phyloP scores from a whole-genome alignment of 2,797 vertebrate genomes.

The Sebastiscus albofasciatus region DNA sequence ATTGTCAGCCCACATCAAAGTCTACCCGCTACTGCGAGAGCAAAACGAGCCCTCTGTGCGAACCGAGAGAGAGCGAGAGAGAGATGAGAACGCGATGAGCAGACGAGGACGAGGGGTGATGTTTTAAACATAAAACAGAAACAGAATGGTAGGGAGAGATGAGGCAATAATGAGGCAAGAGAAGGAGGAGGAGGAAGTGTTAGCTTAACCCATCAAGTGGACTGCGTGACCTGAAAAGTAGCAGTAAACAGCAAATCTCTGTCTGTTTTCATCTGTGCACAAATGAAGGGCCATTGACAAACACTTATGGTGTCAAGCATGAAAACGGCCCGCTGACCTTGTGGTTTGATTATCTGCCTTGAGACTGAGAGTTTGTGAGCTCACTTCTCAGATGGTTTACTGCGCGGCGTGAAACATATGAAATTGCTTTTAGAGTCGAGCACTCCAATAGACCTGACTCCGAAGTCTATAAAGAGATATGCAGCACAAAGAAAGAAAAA shows the following conservation, averaged over 20 bases:
- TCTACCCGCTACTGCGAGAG: slow-evolving; percentile 46
- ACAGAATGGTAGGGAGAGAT: slow-evolving; percentile 33
- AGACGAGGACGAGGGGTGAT: slow-evolving; percentile 44
- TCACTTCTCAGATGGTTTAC: slow-evolving; percentile 63
- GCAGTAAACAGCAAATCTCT: slow-evolving; percentile 35
- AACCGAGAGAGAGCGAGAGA: slow-evolving; percentile 25
- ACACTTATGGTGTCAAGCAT: slow-evolving; percentile 70
- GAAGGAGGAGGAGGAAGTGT: slow-evolving; percentile 9
- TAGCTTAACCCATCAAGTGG: slow-evolving; percentile 39
- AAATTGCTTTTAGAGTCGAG: slow-evolving; percentile 57
- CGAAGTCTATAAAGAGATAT: slow-evolving; percentile 25
- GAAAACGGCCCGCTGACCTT: slow-evolving; percentile 67
- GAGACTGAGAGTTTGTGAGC: slow-evolving; percentile 61
- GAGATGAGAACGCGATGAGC: slow-evolving; percentile 37
- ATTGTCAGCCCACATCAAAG: slow-evolving; percentile 81
- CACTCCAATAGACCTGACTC: slow-evolving; percentile 46
- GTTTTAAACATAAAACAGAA: slow-evolving; percentile 64
- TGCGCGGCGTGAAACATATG: slow-evolving; percentile 42
- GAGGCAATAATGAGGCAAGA: slow-evolving; percentile 68
- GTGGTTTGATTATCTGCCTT: slow-evolving; percentile 68
- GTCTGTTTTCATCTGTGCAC: slow-evolving; percentile 44
- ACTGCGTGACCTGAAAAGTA: slow-evolving; percentile 48
- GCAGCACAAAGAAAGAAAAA: neutral
- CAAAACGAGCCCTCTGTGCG: slow-evolving; percentile 48
- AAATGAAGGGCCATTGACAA: slow-evolving; percentile 74